Evolutionary conservation across 2,113 vertebrate genomes (phyloP), one percentile per base, ranked within the genome.

Genomic region (Xiphophorus couchianus): DNA sequence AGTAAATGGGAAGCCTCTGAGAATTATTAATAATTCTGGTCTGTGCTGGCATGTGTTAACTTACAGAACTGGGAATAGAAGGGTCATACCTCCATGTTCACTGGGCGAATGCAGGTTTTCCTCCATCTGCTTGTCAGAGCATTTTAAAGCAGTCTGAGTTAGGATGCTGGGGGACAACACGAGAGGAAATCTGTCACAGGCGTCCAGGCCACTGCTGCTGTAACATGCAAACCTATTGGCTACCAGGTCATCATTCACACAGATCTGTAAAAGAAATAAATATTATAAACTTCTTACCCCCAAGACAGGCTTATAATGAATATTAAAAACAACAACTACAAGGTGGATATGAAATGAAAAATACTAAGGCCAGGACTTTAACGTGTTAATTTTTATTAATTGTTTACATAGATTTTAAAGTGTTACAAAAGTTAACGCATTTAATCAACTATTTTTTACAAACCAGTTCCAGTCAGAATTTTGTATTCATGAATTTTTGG

Each of bases 161-260:
- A 87, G 83, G n/a, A 92, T 51, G 80, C 75, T 78, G 61, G 73
- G 81, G 15, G 83, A 64, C 78, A 94, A 62, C 77, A 88, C 86
- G 68, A 86, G 25, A 2, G 92, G 90, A 1, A 11, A 2, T 9
- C 7, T 19, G 72, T 78, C 54, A n/a, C 35, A 4, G 44, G 88
- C 81, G 0, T 73, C 69, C 62, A 84, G 66, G 3, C 28, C 5
- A 1, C 14, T 30, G 8, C 29, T 81, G 58, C 78, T 65, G 67
- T 94, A 97, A 78, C n/a, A 81, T 0, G 97, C 97, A 81, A 96
- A 98, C 81, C 92, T 95, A 90, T 98, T 98, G 37, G 84, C 90
- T 42, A 98, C 96, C 54, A 99, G 91, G 19, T 98, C 97, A 11
- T 98, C 97, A 14, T 99, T 99, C 74, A 96, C 91, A 58, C 97